phyloP scores from a whole-genome alignment of 2,888 invertebrate species.

The Caradrina kadenii region DNA sequence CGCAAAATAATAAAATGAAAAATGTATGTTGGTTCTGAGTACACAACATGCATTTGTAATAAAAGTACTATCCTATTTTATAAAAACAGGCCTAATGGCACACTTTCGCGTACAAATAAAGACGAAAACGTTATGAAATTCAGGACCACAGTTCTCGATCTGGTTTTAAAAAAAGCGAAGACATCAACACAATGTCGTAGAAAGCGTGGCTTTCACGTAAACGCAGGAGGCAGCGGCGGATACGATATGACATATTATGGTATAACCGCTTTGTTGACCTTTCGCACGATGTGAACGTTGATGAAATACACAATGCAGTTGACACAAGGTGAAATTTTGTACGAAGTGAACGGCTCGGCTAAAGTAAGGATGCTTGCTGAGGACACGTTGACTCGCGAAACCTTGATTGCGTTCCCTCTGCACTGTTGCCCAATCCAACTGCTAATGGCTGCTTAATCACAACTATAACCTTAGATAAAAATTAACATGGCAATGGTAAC shows the following conservation, averaged over 20 bases:
- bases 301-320: constrained; percentile 79
- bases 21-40: constrained; percentile 6
- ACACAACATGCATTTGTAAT: constrained; percentile 1
- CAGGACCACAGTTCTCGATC: constrained; percentile 53
- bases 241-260: constrained; percentile 68
- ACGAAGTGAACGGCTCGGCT: constrained; percentile 82
- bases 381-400: constrained; percentile 76
- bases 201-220: constrained; percentile 66
- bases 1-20: constrained; percentile 28
- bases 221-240: constrained; percentile 54
- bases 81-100: constrained; percentile 20
- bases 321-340: constrained; percentile 86
- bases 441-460: constrained; percentile 64
- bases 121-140: constrained; percentile 49
- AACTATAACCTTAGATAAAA: constrained; percentile 62
- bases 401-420: constrained; percentile 77
- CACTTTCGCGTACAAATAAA: constrained; percentile 39
- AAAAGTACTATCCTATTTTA: not conserved
- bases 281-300: constrained; percentile 73
- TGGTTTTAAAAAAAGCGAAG: constrained; percentile 45
- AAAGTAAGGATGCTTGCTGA: constrained; percentile 79
- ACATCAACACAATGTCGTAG: constrained; percentile 60
- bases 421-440: constrained; percentile 71
- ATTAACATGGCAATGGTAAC: constrained; percentile 62
- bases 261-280: constrained; percentile 72